phyloP scores from a whole-genome alignment of 2,797 vertebrate genomes.

The Gymnodraco acuticeps region DNA sequence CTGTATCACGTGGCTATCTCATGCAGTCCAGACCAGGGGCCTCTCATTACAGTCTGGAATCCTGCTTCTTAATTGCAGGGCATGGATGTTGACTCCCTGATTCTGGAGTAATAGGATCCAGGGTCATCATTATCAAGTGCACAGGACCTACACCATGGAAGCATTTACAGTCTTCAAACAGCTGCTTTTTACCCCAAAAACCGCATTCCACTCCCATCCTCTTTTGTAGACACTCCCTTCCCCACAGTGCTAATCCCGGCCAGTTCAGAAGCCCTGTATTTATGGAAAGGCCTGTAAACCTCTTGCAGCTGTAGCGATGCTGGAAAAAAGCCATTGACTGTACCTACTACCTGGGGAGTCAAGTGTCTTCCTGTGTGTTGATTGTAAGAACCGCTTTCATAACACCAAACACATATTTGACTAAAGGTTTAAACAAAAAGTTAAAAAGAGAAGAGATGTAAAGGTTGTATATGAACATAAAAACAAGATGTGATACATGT shows the following conservation, averaged over 20 bases:
- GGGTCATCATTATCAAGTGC: constrained; percentile 81
- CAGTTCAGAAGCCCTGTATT: constrained; percentile 61
- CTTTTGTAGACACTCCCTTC: constrained; percentile 58
- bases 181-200: constrained; percentile 72
- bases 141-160: constrained; percentile 70
- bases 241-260: constrained; percentile 65
- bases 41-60: constrained; percentile 79
- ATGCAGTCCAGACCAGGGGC: constrained; percentile 52
- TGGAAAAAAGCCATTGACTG: constrained; percentile 42
- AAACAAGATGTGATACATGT: constrained; percentile 36
- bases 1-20: constrained; percentile 60
- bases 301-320: constrained; percentile 57
- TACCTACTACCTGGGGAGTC: constrained; percentile 38
- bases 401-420: constrained; percentile 5
- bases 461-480: constrained; percentile 18
- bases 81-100: constrained; percentile 71
- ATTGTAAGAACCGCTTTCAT: constrained; percentile 17
- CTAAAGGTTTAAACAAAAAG: constrained; percentile 43
- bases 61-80: constrained; percentile 77
- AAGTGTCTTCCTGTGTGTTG: constrained; percentile 11
- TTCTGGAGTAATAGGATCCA: constrained; percentile 76
- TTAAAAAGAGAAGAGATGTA: neutral
- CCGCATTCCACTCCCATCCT: constrained; percentile 69
- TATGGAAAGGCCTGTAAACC: constrained; percentile 66
- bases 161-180: constrained; percentile 77